Conservation (phyloP, 2,113 vertebrate genomes). For the Hymenochirus boettgeri region DNA sequence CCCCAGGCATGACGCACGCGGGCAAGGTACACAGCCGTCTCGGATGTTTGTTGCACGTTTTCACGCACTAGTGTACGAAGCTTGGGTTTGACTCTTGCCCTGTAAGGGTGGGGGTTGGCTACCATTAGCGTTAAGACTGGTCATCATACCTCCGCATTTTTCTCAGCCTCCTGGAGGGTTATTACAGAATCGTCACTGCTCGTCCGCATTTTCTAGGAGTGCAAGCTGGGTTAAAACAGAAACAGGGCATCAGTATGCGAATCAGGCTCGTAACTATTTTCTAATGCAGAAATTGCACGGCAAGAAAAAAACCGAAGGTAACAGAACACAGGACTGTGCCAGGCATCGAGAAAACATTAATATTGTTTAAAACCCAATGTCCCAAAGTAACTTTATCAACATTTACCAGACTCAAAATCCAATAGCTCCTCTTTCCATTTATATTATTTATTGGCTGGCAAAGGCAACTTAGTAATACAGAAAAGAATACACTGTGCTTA, state of each 20-base stretch:
- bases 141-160: constrained; percentile 63
- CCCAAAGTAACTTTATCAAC: neutral
- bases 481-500: too few species aligned
- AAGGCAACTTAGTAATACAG: neutral
- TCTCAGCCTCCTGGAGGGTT: constrained; percentile 74
- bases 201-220: constrained; percentile 88
- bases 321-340: neutral
- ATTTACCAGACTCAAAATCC: neutral
- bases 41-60: too few species aligned
- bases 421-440: neutral
- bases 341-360: neutral
- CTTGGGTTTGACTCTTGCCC: too few species aligned
- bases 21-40: too few species aligned
- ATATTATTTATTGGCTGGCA: neutral
- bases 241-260: neutral
- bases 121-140: too few species aligned
- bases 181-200: constrained; percentile 76
- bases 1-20: too few species aligned
- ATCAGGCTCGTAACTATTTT: neutral
- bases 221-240: constrained; percentile 66
- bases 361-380: neutral
- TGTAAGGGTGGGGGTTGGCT: too few species aligned
- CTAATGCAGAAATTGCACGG: neutral
- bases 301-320: too few species aligned
- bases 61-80: too few species aligned